Conservation (phyloP, 2,113 vertebrate species). For the Hemichromis elongatus region DNA sequence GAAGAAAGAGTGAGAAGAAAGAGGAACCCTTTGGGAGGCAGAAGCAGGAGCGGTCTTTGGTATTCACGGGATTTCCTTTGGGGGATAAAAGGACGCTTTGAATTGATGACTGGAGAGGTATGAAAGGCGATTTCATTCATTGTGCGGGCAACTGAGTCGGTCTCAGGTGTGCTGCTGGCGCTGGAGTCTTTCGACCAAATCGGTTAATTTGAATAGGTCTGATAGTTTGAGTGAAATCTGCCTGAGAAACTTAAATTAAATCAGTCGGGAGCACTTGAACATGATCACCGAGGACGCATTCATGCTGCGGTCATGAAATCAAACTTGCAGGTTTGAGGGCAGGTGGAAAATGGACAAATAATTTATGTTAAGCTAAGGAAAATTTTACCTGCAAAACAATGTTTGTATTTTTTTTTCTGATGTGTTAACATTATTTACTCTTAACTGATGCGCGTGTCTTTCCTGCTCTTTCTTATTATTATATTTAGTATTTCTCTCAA, state of each 20-base stretch:
- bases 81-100: constrained; percentile 34
- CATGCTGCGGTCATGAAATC: not conserved
- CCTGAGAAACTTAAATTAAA: not conserved
- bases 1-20: constrained; percentile 9
- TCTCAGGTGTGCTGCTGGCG: constrained; percentile 32
- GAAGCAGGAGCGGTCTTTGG: constrained; percentile 17
- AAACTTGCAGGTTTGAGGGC: not conserved
- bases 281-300: not conserved
- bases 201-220: not conserved
- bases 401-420: not conserved
- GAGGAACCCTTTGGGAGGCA: constrained; percentile 18
- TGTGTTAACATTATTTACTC: not conserved
- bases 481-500: not conserved
- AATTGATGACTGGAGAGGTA: constrained; percentile 68
- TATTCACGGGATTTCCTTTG: constrained; percentile 41
- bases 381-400: not conserved
- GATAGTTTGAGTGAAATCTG: not conserved
- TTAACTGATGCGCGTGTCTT: not conserved
- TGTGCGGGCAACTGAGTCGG: not conserved
- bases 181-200: not conserved
- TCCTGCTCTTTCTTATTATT: not conserved
- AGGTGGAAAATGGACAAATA: not conserved
- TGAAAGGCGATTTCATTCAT: constrained; percentile 37
- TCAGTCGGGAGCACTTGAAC: not conserved
- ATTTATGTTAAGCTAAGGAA: not conserved